Base-by-base conservation (phyloP, 2,797 vertebrate genomes). In the Danionella dracula region DNA sequence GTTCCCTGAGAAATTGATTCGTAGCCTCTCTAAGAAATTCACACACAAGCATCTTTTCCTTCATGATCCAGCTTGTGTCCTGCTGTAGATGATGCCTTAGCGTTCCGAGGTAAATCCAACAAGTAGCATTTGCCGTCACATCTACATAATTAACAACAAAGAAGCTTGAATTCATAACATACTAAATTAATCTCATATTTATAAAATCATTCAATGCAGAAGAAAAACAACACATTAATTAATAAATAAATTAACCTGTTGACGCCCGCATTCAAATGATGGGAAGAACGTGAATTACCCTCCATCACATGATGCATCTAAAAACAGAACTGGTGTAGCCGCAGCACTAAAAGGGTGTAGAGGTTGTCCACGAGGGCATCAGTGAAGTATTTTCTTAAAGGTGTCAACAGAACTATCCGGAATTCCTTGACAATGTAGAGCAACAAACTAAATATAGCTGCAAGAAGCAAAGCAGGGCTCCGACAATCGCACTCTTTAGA, bases 211-310 rank as follows among this genome's bases (percentile, higher is more conserved):
- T 72, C 34, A 42, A 65, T 73, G 73, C 71, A 71, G 68, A 62
- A 44, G 9, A 20, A 37, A 72, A 83, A 71, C 87, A 84, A 78
- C 64, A 82, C 89, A 93, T 92, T 91, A 87, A 85, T 86, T 83
- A 91, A 90, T 92, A 91, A 92, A 90, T 91, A 90, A 87, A 84
- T 66, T 21, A 58, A 16, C 34, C 85, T 91, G 90, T 89, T 87
- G 83, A 70, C 84, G 84, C 75, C 81, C 83, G 79, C 19, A 54
- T 71, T 13, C 23, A 27, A 27, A 27, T n/a, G n/a, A n/a, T n/a
- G n/a, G n/a, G n/a, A n/a, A n/a, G n/a, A n/a, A n/a, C n/a, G n/a
- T n/a, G n/a, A n/a, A n/a, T n/a, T n/a, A n/a, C n/a, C n/a, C n/a
- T n/a, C n/a, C n/a, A n/a, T n/a, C n/a, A n/a, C n/a, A n/a, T n/a